A percentile compares a stretch with the other conserved stretches of the same genome.
phyloP scores from a whole-genome alignment of 1,140 invertebrate genomes.

The Oncopeltus fasciatus region DNA sequence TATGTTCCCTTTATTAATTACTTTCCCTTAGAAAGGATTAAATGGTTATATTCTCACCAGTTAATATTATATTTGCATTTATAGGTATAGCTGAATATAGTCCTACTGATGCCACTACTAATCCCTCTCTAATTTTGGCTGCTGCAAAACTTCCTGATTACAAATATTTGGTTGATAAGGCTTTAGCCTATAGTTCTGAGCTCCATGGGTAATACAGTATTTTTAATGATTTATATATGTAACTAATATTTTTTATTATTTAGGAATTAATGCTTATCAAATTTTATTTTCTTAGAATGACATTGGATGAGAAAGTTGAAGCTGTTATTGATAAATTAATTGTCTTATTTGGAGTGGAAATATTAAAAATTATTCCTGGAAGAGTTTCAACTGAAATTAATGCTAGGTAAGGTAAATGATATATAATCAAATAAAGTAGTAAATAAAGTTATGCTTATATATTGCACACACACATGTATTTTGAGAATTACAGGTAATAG shows the following conservation, averaged over 20 bases:
- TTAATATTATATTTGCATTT: slow-evolving; percentile 23
- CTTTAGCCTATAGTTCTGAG: slow-evolving; percentile 71
- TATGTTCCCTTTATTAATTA: not conserved
- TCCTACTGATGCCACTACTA: slow-evolving; percentile 99
- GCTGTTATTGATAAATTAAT: slow-evolving; percentile 84
- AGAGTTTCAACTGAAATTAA: slow-evolving; percentile 98
- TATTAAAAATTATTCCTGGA: slow-evolving; percentile 94
- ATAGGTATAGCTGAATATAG: slow-evolving; percentile 90
- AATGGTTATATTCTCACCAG: not conserved
- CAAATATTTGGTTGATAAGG: slow-evolving; percentile 71
- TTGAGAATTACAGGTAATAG: too few species aligned
- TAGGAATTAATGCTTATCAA: not conserved
- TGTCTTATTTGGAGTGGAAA: slow-evolving; percentile 92
- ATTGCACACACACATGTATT: too few species aligned
- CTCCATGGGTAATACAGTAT: not conserved
- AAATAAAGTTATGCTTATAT: too few species aligned
- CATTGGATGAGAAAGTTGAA: slow-evolving; percentile 49
- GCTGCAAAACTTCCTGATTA: slow-evolving; percentile 88
- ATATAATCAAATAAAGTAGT: slow-evolving; percentile 11
- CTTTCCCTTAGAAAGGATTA: not conserved
- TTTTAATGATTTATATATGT: not conserved
- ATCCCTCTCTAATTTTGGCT: slow-evolving; percentile 90
- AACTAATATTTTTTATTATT: not conserved
- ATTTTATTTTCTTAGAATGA: not conserved
- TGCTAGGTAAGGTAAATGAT: slow-evolving; percentile 50